Base-by-base conservation (phyloP, 2,888 invertebrate species). In the Nomada hirtipes region DNA sequence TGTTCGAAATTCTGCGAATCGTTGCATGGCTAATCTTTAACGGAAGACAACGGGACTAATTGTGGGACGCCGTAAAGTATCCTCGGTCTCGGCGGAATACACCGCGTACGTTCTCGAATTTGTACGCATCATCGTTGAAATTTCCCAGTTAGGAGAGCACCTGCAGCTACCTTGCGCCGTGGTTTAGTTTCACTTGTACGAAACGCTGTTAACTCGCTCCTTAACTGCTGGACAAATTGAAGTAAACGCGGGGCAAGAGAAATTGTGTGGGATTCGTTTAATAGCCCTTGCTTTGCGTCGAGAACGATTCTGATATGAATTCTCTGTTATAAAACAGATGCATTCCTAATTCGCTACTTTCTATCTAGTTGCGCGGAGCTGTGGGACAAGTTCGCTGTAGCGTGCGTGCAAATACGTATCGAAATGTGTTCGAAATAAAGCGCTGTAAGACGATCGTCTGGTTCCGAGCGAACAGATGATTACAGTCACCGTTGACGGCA, bases 401-500 rank as follows among this genome's bases (percentile, higher is more conserved):
- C 20, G 11, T 57, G 13, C 44, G 26, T 15, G 52, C 4, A 13
- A n/a, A 3, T 11, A 15, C 20, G 10, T 2, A 11, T 29, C 11
- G 47, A 20, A 20, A 20, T 2, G 44, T 13, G 26, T 26, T 36
- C 9, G 59, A 36, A 63, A 23, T 18, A n/a, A 20, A 42, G 20
- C 29, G 15, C 20, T 20, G 36, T 3, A 20, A 7, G n/a, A 29
- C 29, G 10, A 64, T 71, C 47, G 50, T 47, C n/a, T 57, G 61
- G 59, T 26, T 52, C 64, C 52, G 57, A 26, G 29, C 44, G 60
- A 60, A 79, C 53, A 36, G 70, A 88, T 89, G 84, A 88, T 89
- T 87, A 82, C 84, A 75, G 76, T 76, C 77, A 85, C 67, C 84
- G 79, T 72, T 82, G 79, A 73, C 85, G 60, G 82, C 85, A 90